Conservation (phyloP, 1,140 invertebrate species). For the Oedothorax gibbosus region DNA sequence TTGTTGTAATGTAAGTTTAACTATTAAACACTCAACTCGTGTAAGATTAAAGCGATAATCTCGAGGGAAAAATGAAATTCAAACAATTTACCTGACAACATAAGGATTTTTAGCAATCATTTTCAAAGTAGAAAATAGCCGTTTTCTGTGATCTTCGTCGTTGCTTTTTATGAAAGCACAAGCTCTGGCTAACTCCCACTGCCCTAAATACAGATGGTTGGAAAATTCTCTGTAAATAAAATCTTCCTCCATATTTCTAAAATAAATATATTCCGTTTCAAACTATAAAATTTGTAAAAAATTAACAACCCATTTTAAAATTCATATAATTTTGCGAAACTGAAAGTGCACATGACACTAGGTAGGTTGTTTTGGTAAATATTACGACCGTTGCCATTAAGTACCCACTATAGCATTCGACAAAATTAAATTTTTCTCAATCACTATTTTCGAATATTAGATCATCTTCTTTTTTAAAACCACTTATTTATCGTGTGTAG, state of each 20-base stretch:
- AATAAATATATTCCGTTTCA: neutral
- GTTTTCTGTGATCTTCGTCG: neutral
- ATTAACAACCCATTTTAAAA: neutral
- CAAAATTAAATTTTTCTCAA: neutral
- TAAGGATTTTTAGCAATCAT: slow-evolving; percentile 43
- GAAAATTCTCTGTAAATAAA: slow-evolving; percentile 49
- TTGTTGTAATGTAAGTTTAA: too few species aligned
- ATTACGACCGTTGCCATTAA: too few species aligned
- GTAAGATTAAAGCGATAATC: too few species aligned
- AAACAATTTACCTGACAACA: slow-evolving; percentile 30
- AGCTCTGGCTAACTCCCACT: slow-evolving; percentile 54
- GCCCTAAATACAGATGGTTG: slow-evolving; percentile 52
- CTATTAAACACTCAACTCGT: too few species aligned
- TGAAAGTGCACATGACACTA: slow-evolving; percentile 44
- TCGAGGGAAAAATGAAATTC: neutral
- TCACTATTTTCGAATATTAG: neutral
- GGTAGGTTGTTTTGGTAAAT: too few species aligned
- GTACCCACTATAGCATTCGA: too few species aligned
- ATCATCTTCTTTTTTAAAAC: neutral
- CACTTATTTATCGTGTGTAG: too few species aligned
- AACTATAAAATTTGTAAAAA: neutral
- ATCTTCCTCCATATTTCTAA: slow-evolving; percentile 6
- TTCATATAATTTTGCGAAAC: too few species aligned
- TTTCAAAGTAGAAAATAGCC: slow-evolving; percentile 16
- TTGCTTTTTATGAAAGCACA: slow-evolving; percentile 33